Conservation (phyloP, 2,888 invertebrate species). For the Fragum sueziense region DNA sequence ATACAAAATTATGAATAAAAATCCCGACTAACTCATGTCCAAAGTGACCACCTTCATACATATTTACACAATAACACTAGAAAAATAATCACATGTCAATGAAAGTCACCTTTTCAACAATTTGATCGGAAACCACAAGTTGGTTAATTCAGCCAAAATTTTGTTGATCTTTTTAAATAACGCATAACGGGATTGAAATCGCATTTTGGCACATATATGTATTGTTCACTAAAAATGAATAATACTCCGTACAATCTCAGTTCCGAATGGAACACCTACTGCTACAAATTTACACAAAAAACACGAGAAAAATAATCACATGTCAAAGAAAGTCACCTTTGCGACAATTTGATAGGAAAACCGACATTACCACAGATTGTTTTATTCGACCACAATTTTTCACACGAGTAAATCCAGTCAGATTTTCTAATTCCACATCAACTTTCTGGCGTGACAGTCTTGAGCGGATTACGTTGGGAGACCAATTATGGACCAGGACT, state of each 20-base stretch:
- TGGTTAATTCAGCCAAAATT: slow-evolving; percentile 20
- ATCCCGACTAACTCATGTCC: no score
- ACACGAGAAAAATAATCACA: slow-evolving; percentile 3
- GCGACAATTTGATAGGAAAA: neutral
- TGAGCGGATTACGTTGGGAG: slow-evolving; percentile 18
- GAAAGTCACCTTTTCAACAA: slow-evolving; percentile 1
- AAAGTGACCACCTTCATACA: neutral
- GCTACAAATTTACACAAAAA: neutral
- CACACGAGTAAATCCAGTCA: slow-evolving; percentile 7
- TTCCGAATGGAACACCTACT: neutral
- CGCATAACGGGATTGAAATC: no score
- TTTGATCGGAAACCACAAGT: slow-evolving; percentile 2
- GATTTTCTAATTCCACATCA: slow-evolving; percentile 21
- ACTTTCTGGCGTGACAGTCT: slow-evolving; percentile 9
- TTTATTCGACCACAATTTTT: slow-evolving; percentile 21
- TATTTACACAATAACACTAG: neutral
- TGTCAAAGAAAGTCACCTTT: neutral
- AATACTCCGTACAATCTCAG: no score
- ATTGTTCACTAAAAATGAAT: no score
- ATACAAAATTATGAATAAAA: no score
- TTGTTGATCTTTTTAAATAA: no score
- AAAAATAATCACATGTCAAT: neutral
- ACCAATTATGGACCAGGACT: slow-evolving; percentile 15
- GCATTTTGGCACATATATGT: no score
- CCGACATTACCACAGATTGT: slow-evolving; percentile 11